These are phyloP conservation scores for Leptopilina clavipes DNA, from an alignment of 1,140 invertebrate species.

Conservation along the genomic window DNA sequence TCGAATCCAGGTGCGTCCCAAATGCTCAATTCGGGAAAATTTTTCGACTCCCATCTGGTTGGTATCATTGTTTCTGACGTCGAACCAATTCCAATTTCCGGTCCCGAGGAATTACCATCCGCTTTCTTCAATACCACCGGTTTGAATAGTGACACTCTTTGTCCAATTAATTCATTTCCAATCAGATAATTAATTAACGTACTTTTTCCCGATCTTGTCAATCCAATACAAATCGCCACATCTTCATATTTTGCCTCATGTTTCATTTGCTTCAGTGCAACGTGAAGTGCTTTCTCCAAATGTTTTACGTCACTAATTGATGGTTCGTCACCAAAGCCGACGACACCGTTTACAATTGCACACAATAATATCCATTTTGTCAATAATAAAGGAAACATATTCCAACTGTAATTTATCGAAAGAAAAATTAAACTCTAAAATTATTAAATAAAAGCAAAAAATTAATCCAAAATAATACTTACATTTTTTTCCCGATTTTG, in stretches of 20 bases:
- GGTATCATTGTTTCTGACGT: not conserved
- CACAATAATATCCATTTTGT: not conserved
- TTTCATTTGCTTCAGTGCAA: not conserved
- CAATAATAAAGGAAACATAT: no score
- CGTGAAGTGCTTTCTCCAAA: conserved; percentile 6
- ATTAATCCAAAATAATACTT: no score
- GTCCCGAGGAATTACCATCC: not conserved
- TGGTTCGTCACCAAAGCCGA: not conserved
- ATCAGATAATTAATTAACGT: conserved; percentile 10
- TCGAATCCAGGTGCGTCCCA: conserved; percentile 3
- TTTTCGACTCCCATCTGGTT: not conserved
- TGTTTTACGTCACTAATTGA: not conserved
- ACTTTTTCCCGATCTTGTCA: conserved; percentile 15
- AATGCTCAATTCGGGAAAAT: not conserved
- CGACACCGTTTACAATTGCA: not conserved
- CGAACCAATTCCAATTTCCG: not conserved
- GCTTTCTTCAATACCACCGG: not conserved
- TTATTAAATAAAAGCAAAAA: no score
- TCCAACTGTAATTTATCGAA: not conserved
- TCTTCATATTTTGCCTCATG: not conserved
- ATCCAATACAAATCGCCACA: not conserved
- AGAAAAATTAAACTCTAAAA: no score
- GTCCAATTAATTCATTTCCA: not conserved
- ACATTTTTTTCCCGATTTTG: no score
- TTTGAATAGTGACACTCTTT: not conserved